Conservation (phyloP, 1,140 invertebrate genomes). For the Halesus radiatus region DNA sequence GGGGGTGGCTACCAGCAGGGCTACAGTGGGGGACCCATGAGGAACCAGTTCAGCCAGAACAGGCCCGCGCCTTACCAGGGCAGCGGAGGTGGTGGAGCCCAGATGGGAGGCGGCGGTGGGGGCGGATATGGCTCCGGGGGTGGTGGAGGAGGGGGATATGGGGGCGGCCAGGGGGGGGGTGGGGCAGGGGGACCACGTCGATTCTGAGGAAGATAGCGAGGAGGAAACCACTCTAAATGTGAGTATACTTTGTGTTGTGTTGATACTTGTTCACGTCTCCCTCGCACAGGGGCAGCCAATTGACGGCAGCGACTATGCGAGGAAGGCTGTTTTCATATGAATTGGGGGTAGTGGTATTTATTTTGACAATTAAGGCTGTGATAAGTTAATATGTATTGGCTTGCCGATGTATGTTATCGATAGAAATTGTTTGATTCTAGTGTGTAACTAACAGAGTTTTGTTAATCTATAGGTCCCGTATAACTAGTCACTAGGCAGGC, state of each 20-base stretch:
- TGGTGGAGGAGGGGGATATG: constrained; percentile 50
- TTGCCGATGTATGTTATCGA: background rate
- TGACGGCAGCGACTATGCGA: too few species aligned
- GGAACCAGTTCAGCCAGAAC: constrained; percentile 77
- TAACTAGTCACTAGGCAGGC: constrained; percentile 56
- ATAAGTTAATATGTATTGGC: constrained; percentile 5
- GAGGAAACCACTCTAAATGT: constrained; percentile 7
- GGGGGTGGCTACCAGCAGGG: constrained; percentile 83
- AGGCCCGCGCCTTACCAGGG: constrained; percentile 76
- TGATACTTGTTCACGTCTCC: background rate
- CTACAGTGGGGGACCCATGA: constrained; percentile 79
- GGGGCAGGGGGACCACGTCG: constrained; percentile 24
- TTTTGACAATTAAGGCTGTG: constrained; percentile 2
- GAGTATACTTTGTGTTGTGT: constrained; percentile 39
- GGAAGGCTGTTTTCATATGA: background rate
- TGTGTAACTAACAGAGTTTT: constrained; percentile 55
- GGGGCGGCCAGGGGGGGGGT: constrained; percentile 31
- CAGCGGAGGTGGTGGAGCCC: constrained; percentile 58
- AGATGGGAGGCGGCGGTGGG: constrained; percentile 56
- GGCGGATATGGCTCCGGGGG: constrained; percentile 41
- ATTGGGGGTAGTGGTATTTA: background rate
- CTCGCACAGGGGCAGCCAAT: too few species aligned
- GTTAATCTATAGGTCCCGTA: constrained; percentile 57
- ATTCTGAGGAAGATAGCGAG: constrained; percentile 36
- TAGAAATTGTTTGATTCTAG: constrained; percentile 11